These are phyloP conservation scores for Castor canadensis DNA, from an alignment of 2,113 vertebrate species.

Conservation along the genomic window DNA sequence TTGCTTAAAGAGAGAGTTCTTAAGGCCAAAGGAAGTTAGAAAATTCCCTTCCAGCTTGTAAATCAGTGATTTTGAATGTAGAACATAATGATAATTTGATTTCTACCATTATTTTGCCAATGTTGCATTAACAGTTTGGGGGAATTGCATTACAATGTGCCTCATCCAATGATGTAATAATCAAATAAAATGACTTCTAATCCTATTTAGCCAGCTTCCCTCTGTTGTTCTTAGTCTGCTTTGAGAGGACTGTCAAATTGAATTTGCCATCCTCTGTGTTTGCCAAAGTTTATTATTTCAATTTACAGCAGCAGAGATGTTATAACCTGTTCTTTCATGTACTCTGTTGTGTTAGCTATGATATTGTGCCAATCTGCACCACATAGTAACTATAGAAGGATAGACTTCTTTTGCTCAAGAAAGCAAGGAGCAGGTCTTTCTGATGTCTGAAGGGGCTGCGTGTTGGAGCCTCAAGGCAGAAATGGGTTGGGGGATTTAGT, in stretches of 20 bases:
- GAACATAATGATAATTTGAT: conserved; percentile 70
- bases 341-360: conserved; percentile 68
- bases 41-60: conserved; percentile 39
- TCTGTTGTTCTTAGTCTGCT: conserved; percentile 72
- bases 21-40: conserved; percentile 27
- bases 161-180: conserved; percentile 71
- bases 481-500: background rate
- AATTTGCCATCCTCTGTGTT: conserved; percentile 75
- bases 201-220: conserved; percentile 67
- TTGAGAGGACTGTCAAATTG: conserved; percentile 72
- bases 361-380: conserved; percentile 64
- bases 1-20: conserved; percentile 6
- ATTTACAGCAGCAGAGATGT: conserved; percentile 69
- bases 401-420: conserved; percentile 44
- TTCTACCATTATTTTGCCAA: conserved; percentile 66
- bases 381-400: conserved; percentile 54
- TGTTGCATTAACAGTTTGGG: conserved; percentile 68
- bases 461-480: background rate
- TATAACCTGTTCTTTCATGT: conserved; percentile 73
- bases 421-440: background rate
- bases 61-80: conserved; percentile 66
- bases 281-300: conserved; percentile 79
- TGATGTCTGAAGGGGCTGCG: background rate
- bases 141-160: conserved; percentile 63
- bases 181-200: conserved; percentile 74